These are phyloP conservation scores for Thyatira batis DNA, from an alignment of 2,888 invertebrate genomes.

Conservation along the genomic window DNA sequence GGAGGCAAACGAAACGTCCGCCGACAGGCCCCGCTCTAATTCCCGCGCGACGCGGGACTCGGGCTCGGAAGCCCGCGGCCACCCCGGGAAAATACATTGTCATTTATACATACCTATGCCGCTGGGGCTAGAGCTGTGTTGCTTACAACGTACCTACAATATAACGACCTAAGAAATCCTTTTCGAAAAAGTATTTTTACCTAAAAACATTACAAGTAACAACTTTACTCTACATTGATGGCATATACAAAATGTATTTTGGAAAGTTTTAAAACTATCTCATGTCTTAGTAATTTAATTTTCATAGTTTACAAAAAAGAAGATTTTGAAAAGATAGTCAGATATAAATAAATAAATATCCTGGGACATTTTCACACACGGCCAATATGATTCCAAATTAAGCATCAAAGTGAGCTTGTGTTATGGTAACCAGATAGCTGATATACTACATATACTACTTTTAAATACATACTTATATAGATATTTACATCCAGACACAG, in stretches of 20 bases:
- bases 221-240: too few relatives aligned
- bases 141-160: not conserved
- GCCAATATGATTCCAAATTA: too few relatives aligned
- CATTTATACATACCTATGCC: slow-evolving; percentile 18
- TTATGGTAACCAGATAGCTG: too few relatives aligned
- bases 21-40: slow-evolving; percentile 24
- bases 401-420: too few relatives aligned
- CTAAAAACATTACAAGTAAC: not conserved
- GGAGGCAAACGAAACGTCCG: slow-evolving; percentile 12
- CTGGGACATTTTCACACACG: too few relatives aligned
- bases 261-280: not conserved
- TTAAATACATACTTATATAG: too few relatives aligned
- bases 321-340: too few relatives aligned
- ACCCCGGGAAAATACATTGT: slow-evolving; percentile 30
- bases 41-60: slow-evolving; percentile 33
- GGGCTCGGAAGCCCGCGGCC: slow-evolving; percentile 17
- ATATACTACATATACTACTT: too few relatives aligned
- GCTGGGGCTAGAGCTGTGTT: not conserved
- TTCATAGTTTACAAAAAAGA: too few relatives aligned
- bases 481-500: too few relatives aligned
- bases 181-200: not conserved
- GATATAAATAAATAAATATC: too few relatives aligned
- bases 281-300: not conserved
- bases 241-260: not conserved
- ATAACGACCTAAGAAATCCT: not conserved